Evolutionary conservation across 2,888 invertebrate genomes (phyloP).

Genomic region (Lepas anatifera): DNA sequence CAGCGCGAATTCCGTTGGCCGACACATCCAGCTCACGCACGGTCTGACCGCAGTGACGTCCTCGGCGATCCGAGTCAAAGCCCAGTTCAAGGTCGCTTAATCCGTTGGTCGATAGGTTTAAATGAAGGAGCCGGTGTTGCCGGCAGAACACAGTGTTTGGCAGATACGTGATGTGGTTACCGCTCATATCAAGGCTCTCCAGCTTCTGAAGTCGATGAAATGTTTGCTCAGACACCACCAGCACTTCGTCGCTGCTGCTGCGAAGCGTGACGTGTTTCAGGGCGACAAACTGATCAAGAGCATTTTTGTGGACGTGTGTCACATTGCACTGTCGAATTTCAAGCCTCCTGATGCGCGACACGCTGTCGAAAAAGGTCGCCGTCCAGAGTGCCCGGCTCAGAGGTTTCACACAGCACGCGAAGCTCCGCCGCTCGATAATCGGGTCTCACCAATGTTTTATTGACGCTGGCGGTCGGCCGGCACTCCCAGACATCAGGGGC

Average conservation of each 20-base stretch:
- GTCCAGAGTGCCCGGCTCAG: not conserved
- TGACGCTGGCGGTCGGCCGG: not conserved
- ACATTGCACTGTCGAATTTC: not conserved
- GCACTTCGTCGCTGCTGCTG: not conserved
- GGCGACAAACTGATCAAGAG: not conserved
- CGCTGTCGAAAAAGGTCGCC: not conserved
- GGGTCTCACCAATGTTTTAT: not conserved
- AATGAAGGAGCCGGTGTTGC: not conserved
- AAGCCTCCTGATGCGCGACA: not conserved
- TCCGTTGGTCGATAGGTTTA: not conserved
- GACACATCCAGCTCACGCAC: not conserved
- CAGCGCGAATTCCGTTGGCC: not conserved
- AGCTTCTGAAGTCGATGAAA: not conserved
- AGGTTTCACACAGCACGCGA: not conserved
- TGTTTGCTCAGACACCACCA: not conserved
- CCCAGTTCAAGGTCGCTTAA: not conserved
- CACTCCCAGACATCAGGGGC: not conserved
- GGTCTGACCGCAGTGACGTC: not conserved
- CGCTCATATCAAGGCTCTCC: not conserved
- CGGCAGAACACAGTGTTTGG: not conserved
- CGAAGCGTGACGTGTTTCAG: not conserved
- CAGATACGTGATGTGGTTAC: not conserved
- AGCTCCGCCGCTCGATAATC: not conserved
- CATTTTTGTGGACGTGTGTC: not conserved
- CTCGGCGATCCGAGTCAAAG: not conserved